Percentiles rank a stretch among this genome's conserved stretches.
Conservation (phyloP, 1,140 invertebrate genomes). For the Muscidifurax raptorellus region DNA sequence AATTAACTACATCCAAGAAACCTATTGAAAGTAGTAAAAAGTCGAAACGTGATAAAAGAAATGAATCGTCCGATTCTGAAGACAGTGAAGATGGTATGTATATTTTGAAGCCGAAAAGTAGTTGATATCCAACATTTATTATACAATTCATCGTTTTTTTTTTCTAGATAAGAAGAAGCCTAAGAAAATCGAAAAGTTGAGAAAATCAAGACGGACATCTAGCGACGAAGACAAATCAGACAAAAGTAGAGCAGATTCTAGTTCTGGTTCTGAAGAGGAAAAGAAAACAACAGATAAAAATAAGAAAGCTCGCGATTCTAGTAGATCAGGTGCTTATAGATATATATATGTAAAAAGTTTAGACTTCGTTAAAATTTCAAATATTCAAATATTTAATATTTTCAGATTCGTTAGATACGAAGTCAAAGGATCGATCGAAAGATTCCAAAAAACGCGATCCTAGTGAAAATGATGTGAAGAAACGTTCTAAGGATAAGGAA, state of each 20-base stretch:
- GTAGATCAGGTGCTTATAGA: slow-evolving; percentile 60
- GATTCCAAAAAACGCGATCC: slow-evolving; percentile 72
- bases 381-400: slow-evolving; percentile 28
- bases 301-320: slow-evolving; percentile 65
- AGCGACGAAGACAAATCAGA: slow-evolving; percentile 72
- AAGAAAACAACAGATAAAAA: slow-evolving; percentile 67
- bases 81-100: slow-evolving; percentile 72
- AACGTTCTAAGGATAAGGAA: slow-evolving; percentile 71
- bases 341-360: slow-evolving; percentile 40
- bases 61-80: slow-evolving; percentile 74
- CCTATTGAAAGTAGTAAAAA: slow-evolving; percentile 68
- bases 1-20: slow-evolving; percentile 64
- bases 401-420: slow-evolving; percentile 64
- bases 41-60: slow-evolving; percentile 71
- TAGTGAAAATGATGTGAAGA: slow-evolving; percentile 72
- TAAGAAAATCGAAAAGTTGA: slow-evolving; percentile 68
- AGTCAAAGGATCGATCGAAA: slow-evolving; percentile 68
- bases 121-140: neutral
- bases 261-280: slow-evolving; percentile 70
- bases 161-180: slow-evolving; percentile 70
- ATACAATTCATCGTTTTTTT: slow-evolving; percentile 10
- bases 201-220: slow-evolving; percentile 68
- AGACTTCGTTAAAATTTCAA: slow-evolving; percentile 2
- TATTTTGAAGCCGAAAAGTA: neutral
- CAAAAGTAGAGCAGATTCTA: slow-evolving; percentile 68